phyloP scores from a whole-genome alignment of 2,113 vertebrate species.

The Tapirus terrestris region DNA sequence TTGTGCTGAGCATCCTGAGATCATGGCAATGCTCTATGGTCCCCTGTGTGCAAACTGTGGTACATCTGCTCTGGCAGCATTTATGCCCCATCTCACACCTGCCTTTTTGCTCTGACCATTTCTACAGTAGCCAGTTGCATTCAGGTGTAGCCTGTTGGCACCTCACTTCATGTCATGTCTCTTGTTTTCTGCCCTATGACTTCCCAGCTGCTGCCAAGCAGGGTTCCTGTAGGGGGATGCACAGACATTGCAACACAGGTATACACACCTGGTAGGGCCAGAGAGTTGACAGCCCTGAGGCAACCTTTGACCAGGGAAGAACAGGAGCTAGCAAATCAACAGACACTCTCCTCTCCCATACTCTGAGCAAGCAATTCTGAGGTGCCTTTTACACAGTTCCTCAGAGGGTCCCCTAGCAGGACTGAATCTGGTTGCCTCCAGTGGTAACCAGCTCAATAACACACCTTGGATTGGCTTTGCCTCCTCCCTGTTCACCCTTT shows the following conservation, averaged over 20 bases:
- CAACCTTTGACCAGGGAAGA: neutral
- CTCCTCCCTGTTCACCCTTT: neutral
- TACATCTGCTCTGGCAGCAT: neutral
- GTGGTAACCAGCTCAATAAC: neutral
- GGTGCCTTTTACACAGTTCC: neutral
- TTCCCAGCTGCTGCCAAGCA: neutral
- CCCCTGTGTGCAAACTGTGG: neutral
- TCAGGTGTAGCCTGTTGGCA: neutral
- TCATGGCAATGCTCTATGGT: neutral
- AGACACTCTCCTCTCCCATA: neutral
- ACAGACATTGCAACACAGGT: neutral
- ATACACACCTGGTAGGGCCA: too few relatives aligned
- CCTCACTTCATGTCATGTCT: neutral
- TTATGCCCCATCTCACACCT: neutral
- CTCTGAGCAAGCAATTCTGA: neutral
- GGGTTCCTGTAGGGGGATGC: neutral
- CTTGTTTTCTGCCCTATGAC: neutral
- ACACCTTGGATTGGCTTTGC: neutral
- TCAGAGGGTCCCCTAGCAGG: too few relatives aligned
- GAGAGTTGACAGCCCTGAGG: neutral
- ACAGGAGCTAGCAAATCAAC: neutral
- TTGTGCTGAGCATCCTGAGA: neutral
- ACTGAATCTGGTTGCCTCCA: neutral
- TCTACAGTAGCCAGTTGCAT: neutral
- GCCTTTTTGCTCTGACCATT: neutral